A percentile compares a stretch with the other conserved stretches of the same genome.
Evolutionary conservation across 2,113 vertebrate genomes (phyloP).

Genomic region (Garra rufa): DNA sequence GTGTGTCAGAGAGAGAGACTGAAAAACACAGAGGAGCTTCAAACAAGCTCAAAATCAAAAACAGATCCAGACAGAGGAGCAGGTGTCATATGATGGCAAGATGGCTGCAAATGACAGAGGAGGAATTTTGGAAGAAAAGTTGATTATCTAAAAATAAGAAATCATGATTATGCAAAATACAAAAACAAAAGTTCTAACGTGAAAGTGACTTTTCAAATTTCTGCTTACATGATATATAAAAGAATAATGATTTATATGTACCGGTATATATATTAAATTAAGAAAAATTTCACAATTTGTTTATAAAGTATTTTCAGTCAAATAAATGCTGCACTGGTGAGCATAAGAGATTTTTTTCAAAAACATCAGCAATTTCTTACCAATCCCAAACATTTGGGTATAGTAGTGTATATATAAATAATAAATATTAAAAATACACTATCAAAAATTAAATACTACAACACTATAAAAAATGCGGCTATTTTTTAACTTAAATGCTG

Average conservation of each 20-base stretch:
- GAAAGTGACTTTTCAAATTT: not conserved
- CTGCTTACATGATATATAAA: not conserved
- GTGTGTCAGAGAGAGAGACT: not conserved
- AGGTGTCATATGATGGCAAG: conserved; percentile 10
- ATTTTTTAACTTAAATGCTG: too few relatives aligned
- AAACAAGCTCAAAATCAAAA: conserved; percentile 26
- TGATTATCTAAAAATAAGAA: not conserved
- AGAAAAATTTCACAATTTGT: not conserved
- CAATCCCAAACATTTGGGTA: too few relatives aligned
- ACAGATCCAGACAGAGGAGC: conserved; percentile 1
- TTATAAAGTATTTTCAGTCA: not conserved
- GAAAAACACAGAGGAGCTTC: not conserved
- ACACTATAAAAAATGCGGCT: too few relatives aligned
- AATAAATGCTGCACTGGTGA: too few relatives aligned
- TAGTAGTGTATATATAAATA: too few relatives aligned
- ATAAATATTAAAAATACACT: too few relatives aligned
- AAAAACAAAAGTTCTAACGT: not conserved
- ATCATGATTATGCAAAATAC: not conserved
- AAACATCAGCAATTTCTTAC: too few relatives aligned
- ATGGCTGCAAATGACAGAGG: conserved; percentile 6
- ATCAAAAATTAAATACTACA: too few relatives aligned
- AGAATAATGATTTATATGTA: too few relatives aligned
- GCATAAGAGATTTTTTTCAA: too few relatives aligned
- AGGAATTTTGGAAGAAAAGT: not conserved
- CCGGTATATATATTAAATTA: too few relatives aligned